Percentiles rank a stretch among this genome's conserved stretches.
Conservation (phyloP, 35 echinoderm and acorn worm species). For the Heliocidaris tuberculata region DNA sequence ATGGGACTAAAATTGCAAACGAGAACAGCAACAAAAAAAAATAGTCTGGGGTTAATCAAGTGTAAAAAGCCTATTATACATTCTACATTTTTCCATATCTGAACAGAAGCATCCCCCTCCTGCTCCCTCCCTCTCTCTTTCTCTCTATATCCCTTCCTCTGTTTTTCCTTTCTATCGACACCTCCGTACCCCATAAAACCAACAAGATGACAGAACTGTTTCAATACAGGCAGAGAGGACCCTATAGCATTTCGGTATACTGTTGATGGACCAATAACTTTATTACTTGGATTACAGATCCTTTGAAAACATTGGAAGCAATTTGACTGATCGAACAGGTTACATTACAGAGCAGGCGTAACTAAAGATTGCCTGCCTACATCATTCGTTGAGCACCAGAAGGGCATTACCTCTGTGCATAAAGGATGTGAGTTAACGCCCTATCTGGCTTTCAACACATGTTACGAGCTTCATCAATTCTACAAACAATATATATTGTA, state of each 20-base stretch:
- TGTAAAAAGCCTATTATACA: no score
- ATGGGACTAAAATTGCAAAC: no score
- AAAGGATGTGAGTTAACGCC: no score
- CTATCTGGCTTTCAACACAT: no score
- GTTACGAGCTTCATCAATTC: no score
- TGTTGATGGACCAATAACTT: constrained; percentile 2
- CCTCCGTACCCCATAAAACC: not conserved
- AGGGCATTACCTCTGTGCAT: no score
- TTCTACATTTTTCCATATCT: no score
- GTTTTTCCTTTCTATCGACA: not conserved
- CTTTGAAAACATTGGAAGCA: not conserved
- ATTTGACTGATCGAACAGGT: not conserved
- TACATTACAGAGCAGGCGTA: not conserved
- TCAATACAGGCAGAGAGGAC: not conserved
- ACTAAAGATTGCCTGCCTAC: not conserved
- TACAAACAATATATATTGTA: no score
- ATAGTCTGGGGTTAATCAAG: no score
- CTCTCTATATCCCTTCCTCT: not conserved
- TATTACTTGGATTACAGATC: constrained; percentile 12
- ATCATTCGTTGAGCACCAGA: no score
- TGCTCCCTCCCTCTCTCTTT: not conserved
- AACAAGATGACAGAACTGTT: constrained; percentile 1
- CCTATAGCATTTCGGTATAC: not conserved
- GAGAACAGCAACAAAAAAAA: no score
- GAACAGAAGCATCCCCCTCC: not conserved